A percentile compares a stretch with the other conserved stretches of the same genome.
Evolutionary conservation across 2,113 vertebrate species (phyloP).

Genomic region (Propithecus coquereli): DNA sequence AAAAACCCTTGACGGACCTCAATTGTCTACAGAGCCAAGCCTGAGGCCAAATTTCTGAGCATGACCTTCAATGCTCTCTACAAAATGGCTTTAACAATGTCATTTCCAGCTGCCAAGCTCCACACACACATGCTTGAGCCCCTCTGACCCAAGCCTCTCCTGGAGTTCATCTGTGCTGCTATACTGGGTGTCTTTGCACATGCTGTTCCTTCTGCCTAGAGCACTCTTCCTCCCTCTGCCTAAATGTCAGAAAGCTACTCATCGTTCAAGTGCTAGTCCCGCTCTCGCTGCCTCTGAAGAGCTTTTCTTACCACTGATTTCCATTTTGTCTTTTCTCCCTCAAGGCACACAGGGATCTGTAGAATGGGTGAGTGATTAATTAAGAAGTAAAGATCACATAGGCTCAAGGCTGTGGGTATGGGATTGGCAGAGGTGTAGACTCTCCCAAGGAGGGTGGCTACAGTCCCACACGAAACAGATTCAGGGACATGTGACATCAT

Average conservation of each 20-base stretch:
- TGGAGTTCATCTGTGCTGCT: background rate
- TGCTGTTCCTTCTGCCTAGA: background rate
- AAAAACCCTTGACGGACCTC: background rate
- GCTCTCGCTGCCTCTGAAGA: background rate
- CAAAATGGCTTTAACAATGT: background rate
- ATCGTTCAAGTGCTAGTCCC: background rate
- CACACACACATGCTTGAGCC: background rate
- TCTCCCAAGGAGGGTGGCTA: background rate
- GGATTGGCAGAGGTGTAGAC: background rate
- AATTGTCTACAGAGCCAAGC: background rate
- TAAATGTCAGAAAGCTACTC: background rate
- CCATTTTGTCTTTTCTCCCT: background rate
- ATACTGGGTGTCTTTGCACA: background rate
- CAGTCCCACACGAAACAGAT: background rate
- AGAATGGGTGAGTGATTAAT: background rate
- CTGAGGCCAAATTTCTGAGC: background rate
- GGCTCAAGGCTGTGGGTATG: background rate
- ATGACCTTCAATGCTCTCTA: background rate
- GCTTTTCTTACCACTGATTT: background rate
- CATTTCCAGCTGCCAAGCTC: background rate
- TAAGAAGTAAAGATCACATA: background rate
- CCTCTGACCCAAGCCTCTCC: fast-evolving
- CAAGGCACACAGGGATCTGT: background rate
- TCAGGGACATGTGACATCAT: background rate
- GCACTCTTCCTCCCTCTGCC: background rate